Evolutionary conservation across 2,113 vertebrate genomes (phyloP).

Genomic region (Caretta caretta): DNA sequence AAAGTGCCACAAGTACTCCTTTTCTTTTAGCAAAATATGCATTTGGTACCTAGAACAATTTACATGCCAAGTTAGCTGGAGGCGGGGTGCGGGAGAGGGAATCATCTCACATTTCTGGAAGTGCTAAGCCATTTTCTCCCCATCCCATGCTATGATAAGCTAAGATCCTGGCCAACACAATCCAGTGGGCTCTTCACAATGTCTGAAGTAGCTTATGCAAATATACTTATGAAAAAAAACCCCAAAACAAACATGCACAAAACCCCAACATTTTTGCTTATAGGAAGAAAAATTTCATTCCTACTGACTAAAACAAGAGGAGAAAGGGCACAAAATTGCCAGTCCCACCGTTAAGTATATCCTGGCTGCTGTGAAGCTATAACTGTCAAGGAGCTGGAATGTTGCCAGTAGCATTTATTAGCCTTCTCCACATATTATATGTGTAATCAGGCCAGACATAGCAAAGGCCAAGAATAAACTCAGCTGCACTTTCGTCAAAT

Average conservation of each 20-base stretch:
- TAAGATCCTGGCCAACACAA: rapidly evolving
- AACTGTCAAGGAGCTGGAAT: background rate
- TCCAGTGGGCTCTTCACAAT: background rate
- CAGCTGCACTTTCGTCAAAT: conserved; percentile 55
- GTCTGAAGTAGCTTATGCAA: background rate
- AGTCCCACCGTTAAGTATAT: background rate
- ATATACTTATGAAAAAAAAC: rapidly evolving
- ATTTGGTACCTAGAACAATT: background rate
- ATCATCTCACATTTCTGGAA: background rate
- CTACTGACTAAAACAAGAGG: background rate
- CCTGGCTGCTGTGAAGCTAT: rapidly evolving
- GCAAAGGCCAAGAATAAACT: background rate
- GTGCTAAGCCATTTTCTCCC: background rate
- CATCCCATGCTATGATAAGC: background rate
- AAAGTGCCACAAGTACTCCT: no score
- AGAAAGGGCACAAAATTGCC: background rate
- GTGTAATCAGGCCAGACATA: rapidly evolving
- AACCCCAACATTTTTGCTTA: background rate
- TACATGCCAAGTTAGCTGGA: background rate
- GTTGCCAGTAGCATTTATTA: background rate
- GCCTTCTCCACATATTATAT: background rate
- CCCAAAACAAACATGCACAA: background rate
- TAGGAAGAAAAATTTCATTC: background rate
- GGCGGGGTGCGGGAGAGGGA: background rate
- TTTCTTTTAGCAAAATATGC: background rate